Evolutionary conservation across 1,140 invertebrate genomes (phyloP).

Genomic region (Drosophila pruinosa): DNA sequence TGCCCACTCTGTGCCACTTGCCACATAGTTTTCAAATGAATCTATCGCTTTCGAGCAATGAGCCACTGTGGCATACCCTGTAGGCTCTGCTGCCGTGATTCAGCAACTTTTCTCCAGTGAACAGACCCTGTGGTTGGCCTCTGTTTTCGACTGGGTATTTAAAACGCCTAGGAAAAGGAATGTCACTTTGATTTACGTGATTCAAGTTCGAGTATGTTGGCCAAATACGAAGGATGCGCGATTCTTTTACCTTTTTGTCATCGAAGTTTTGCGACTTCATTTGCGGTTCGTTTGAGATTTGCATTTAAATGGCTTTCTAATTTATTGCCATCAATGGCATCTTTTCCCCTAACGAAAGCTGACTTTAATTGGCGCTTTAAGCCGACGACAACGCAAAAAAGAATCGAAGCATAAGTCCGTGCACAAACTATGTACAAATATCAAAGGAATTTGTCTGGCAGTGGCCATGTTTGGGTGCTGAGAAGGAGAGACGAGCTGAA

Average conservation of each 20-base stretch:
- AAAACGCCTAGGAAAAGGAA: slow-evolving; percentile 22
- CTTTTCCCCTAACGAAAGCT: background rate
- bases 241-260: background rate
- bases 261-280: slow-evolving; percentile 54
- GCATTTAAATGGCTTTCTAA: slow-evolving; percentile 68
- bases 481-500: slow-evolving; percentile 19
- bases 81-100: background rate
- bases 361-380: slow-evolving; percentile 60
- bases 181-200: slow-evolving; percentile 76
- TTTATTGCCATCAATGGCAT: slow-evolving; percentile 70
- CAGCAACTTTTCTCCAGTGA: background rate
- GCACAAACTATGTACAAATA: slow-evolving; percentile 30
- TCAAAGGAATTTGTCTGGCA: slow-evolving; percentile 52
- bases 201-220: slow-evolving; percentile 22
- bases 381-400: slow-evolving; percentile 1
- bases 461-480: background rate
- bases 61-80: too few species aligned
- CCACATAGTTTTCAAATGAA: slow-evolving; percentile 28
- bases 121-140: background rate
- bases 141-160: background rate
- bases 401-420: slow-evolving; percentile 2
- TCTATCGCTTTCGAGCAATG: background rate
- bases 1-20: slow-evolving; percentile 1
- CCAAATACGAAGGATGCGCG: slow-evolving; percentile 6
- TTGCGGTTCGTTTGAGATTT: slow-evolving; percentile 41